These are phyloP conservation scores for Pantherophis guttatus DNA, from an alignment of 2,113 vertebrate genomes.

Conservation along the genomic window DNA sequence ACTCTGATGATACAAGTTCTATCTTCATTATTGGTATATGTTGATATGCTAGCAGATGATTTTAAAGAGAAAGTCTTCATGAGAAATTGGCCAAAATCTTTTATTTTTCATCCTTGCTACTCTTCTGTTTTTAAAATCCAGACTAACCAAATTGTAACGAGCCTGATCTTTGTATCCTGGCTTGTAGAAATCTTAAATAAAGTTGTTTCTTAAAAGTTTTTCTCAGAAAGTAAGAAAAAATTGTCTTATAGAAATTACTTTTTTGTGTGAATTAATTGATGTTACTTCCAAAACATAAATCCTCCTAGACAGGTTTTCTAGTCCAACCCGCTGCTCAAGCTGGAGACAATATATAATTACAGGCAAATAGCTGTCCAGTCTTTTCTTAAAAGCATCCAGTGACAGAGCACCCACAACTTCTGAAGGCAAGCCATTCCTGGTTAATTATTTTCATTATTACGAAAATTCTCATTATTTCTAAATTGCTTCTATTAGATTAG, in stretches of 20 bases:
- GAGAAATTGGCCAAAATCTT: neutral
- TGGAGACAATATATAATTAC: neutral
- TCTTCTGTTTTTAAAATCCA: neutral
- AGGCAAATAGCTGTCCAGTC: neutral
- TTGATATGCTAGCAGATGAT: neutral
- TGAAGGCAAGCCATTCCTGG: neutral
- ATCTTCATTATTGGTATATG: neutral
- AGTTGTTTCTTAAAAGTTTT: neutral
- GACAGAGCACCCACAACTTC: neutral
- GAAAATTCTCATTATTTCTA: neutral
- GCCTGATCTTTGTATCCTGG: neutral
- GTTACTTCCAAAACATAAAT: neutral
- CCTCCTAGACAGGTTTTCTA: neutral
- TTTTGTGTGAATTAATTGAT: neutral
- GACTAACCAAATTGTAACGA: neutral
- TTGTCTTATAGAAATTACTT: neutral
- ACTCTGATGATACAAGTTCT: neutral
- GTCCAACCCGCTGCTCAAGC: neutral
- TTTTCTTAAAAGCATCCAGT: neutral
- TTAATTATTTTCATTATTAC: neutral
- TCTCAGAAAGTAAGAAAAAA: neutral
- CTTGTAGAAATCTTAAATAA: neutral
- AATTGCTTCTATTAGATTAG: neutral
- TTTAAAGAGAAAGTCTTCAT: neutral
- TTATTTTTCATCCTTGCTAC: neutral